Conservation (phyloP, 2,888 invertebrate species). For the Cephalotes varians region DNA sequence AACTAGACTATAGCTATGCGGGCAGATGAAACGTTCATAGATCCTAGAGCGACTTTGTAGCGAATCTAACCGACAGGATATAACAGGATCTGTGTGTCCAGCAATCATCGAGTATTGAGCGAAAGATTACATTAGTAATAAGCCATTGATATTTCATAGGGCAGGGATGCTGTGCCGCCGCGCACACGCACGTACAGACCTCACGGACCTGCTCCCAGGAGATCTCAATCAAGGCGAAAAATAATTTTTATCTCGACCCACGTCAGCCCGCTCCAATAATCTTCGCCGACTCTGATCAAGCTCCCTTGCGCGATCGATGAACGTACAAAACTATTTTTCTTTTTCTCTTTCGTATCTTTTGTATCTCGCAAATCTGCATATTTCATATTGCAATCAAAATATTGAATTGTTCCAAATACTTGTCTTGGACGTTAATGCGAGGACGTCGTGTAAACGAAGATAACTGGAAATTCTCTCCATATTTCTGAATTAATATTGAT, state of each 20-base stretch:
- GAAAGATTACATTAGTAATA: constrained; percentile 84
- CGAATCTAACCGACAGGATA: constrained; percentile 22
- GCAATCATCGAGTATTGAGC: constrained; percentile 83
- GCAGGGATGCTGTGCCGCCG: constrained; percentile 72
- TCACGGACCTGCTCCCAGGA: constrained; percentile 78
- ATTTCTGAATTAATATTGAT: not conserved
- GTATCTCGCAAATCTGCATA: not conserved
- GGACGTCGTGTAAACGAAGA: not conserved
- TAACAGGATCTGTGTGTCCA: constrained; percentile 63
- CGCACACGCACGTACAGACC: constrained; percentile 65
- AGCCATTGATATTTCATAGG: constrained; percentile 84
- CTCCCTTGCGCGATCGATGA: constrained; percentile 67
- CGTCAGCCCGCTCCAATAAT: constrained; percentile 76
- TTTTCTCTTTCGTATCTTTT: not conserved
- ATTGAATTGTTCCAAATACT: not conserved
- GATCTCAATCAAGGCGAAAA: constrained; percentile 84
- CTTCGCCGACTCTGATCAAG: constrained; percentile 76
- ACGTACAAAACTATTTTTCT: constrained; percentile 7
- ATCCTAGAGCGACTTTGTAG: constrained; percentile 17
- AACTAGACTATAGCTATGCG: not conserved
- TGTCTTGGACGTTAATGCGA: not conserved
- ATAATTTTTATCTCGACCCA: constrained; percentile 79
- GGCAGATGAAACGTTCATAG: constrained; percentile 47
- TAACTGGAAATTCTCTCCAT: too few relatives aligned
- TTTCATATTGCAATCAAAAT: not conserved